Base-by-base conservation (phyloP, 2,888 invertebrate genomes). In the Drosophila maculinotata region DNA sequence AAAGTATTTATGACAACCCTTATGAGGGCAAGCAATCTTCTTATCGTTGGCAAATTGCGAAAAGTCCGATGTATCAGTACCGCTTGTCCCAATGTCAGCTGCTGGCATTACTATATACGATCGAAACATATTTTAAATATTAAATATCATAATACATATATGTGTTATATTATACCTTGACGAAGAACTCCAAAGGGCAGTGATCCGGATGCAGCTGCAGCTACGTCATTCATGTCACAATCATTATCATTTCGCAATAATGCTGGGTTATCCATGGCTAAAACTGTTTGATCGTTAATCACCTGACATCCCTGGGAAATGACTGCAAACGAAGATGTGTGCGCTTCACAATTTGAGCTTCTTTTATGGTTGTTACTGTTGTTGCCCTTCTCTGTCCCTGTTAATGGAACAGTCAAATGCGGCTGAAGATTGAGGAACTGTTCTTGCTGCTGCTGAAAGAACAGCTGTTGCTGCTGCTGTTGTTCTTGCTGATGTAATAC, bases 1-100 rank as follows among this genome's bases (percentile, higher is more conserved):
- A 92, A 99, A 99, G 97, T 98, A 97, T 93, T 99, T 99, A 54
- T 95, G 96, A 92, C 99, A 99, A 38, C 98, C 98, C 93, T 98
- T 98, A 92, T 98, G 98, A 0, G 98, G 98, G 91, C 98, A 98
- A 10, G 97, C 96, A 68, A 79, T 89, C 35, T 78, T 88, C 20
- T 84, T 84, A 41, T 89, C 89, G 41, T 67, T 81, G 14, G 39
- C 35, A 39, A 63, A 59, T 9, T 70, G 51, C 3, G 57, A 5
- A n/a, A 62, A 47, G 7, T 73, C 70, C 0, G 69, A 30, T 1
- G 62, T 14, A 45, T 74, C 60, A 5, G 42, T 36, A 26, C 41
- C 44, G 10, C 9, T 47, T 30, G 39, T 30, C 17, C 12, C 31
- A 28, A 8, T 33, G 10, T 52, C 48, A 10, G 10, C 60, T 14